These are phyloP conservation scores for Lithophane leautieri DNA, from an alignment of 2,888 invertebrate genomes.

Conservation along the genomic window DNA sequence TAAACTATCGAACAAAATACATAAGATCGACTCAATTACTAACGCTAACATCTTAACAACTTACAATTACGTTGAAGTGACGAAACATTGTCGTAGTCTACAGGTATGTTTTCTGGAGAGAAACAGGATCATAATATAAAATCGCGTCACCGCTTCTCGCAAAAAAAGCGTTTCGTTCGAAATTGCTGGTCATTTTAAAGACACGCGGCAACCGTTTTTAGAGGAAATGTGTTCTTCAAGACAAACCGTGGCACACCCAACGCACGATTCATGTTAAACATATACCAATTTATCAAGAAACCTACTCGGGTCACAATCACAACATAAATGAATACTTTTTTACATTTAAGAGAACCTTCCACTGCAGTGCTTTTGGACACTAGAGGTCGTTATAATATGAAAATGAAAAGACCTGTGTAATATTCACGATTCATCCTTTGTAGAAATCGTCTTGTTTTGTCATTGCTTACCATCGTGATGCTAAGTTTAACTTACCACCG, in stretches of 20 bases:
- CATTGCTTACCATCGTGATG: constrained; percentile 2
- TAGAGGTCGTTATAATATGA: constrained; percentile 55
- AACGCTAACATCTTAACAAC: constrained; percentile 46
- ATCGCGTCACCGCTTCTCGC: not conserved
- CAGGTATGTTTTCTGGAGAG: constrained; percentile 6
- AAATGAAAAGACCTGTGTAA: not conserved
- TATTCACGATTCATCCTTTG: constrained; percentile 8
- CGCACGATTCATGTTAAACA: constrained; percentile 12
- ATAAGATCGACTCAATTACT: constrained; percentile 35
- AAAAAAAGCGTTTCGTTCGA: not conserved
- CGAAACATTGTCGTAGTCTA: constrained; percentile 23
- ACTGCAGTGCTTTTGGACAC: constrained; percentile 36
- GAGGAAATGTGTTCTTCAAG: not conserved
- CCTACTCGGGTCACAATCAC: constrained; percentile 40
- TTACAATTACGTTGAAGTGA: constrained; percentile 34
- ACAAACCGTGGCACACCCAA: constrained; percentile 14
- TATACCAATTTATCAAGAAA: constrained; percentile 12
- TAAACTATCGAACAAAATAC: constrained; percentile 30
- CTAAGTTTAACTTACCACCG: constrained; percentile 12
- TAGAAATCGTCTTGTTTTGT: constrained; percentile 8
- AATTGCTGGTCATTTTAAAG: not conserved
- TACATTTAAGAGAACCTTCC: constrained; percentile 23
- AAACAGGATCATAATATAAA: not conserved
- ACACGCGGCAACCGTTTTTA: constrained; percentile 1
- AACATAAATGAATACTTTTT: constrained; percentile 58